phyloP scores from a whole-genome alignment of 2,113 vertebrate genomes.

The Cisticola juncidis region DNA sequence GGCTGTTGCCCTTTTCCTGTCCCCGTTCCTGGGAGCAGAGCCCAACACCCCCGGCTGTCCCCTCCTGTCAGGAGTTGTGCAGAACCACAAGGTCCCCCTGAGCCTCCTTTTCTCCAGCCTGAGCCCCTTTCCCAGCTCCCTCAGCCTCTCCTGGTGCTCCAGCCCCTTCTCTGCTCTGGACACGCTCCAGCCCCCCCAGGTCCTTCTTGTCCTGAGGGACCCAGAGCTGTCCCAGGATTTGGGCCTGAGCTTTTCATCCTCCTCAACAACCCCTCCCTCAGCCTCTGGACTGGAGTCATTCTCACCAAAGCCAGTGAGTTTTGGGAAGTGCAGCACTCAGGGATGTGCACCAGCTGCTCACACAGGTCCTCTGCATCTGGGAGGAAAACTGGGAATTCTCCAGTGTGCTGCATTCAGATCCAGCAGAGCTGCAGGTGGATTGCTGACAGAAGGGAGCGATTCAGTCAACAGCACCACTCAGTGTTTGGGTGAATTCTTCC shows the following conservation, averaged over 20 bases:
- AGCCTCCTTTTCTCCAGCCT: not conserved
- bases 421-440: not conserved
- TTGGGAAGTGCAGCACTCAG: accelerated
- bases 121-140: not conserved
- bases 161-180: not conserved
- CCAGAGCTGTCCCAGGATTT: not conserved
- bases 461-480: accelerated
- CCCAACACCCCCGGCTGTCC: accelerated
- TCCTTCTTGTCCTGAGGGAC: not conserved
- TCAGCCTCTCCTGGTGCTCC: accelerated
- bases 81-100: not conserved
- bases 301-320: accelerated
- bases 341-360: not conserved
- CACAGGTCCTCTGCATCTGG: not conserved
- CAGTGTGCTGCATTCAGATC: not conserved
- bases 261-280: not conserved
- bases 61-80: not conserved
- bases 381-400: not conserved
- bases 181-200: accelerated
- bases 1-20: not conserved
- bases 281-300: not conserved
- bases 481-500: not conserved
- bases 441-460: not conserved
- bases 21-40: not conserved
- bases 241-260: not conserved